Evolutionary conservation across 92 coral and sea anemone species (phyloP), one percentile per base, ranked within the genome.

Genomic region (Desmophyllum pertusum): DNA sequence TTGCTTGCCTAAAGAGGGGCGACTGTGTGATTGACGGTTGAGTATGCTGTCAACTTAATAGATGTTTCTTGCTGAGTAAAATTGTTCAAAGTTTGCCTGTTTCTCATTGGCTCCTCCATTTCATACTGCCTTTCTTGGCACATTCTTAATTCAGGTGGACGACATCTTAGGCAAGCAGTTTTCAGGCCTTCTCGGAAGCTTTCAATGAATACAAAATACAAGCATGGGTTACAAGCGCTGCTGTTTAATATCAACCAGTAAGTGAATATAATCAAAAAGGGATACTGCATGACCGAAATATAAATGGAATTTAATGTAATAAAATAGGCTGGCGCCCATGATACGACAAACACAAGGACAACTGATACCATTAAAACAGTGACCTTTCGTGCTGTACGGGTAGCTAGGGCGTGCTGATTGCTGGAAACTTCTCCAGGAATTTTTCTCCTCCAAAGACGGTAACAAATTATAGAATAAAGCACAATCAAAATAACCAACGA

Each of bases 161-260:
- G 42, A 57, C 53, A 62, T 78, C 71, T 37, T 52, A 11, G 7
- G 27, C 40, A 31, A 0, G 39, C 74, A 37, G 74, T 9, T 73
- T 46, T 73, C 38, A 73, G 6, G n/a, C 45, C 45, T 45, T 17
- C 2, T 10, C 61, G 78, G 61, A 73, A 73, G 23, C 57, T 45
- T 73, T 73, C 78, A 29, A 73, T 73, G 36, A 73, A 73, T 43
- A 73, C 42, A 46, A 73, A 73, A 73, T 73, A 73, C 55, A 73
- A 25, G 5, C 55, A 25, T 0, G 78, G 78, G 18, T 73, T 73
- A 30, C 37, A 73, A 29, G 78, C 40, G 40, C 78, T 73, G 59
- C 59, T 73, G 62, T 42, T 73, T 10, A 43, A 29, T 2, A 73
- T 73, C 2, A 73, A 25, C 59, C 78, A 73, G 61, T 46, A 25